Evolutionary conservation across 2,797 vertebrate species (phyloP).

Genomic region (Pelodytes ibericus): DNA sequence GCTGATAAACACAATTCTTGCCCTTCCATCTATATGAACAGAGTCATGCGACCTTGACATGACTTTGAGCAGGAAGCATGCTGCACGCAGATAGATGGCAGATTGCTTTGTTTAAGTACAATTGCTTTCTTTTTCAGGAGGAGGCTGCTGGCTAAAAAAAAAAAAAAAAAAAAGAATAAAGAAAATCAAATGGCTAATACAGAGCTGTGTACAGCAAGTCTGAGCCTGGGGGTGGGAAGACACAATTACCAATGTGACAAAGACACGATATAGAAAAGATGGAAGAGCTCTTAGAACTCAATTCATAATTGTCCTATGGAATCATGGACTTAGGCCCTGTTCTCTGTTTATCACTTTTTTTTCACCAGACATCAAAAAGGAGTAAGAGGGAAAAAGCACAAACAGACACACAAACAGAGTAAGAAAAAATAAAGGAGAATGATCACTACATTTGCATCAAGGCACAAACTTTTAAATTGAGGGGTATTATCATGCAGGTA

Average conservation of each 20-base stretch:
- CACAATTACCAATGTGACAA: conserved; percentile 57
- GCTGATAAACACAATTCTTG: conserved; percentile 46
- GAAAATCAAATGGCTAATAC: conserved; percentile 55
- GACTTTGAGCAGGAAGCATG: conserved; percentile 44
- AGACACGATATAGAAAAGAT: conserved; percentile 55
- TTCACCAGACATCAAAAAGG: conserved; percentile 11
- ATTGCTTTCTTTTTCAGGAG: conserved; percentile 54
- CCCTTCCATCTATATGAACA: conserved; percentile 29
- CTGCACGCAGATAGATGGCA: conserved; percentile 53
- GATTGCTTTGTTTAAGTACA: conserved; percentile 58
- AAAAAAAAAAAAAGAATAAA: conserved; percentile 39
- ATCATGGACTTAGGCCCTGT: conserved; percentile 37
- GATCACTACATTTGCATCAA: no score
- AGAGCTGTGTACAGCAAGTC: conserved; percentile 48
- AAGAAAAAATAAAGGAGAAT: not conserved
- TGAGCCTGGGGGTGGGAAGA: conserved; percentile 54
- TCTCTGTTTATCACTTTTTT: conserved; percentile 52
- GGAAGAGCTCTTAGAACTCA: conserved; percentile 51
- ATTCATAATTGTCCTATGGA: conserved; percentile 54
- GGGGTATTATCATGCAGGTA: no score
- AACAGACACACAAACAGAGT: not conserved
- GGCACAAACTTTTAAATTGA: no score
- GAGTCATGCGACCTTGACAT: conserved; percentile 50
- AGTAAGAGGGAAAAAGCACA: not conserved
- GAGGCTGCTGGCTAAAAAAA: conserved; percentile 54